Conservation (phyloP, 2,113 vertebrate species). For the Syrrhaptes paradoxus region DNA sequence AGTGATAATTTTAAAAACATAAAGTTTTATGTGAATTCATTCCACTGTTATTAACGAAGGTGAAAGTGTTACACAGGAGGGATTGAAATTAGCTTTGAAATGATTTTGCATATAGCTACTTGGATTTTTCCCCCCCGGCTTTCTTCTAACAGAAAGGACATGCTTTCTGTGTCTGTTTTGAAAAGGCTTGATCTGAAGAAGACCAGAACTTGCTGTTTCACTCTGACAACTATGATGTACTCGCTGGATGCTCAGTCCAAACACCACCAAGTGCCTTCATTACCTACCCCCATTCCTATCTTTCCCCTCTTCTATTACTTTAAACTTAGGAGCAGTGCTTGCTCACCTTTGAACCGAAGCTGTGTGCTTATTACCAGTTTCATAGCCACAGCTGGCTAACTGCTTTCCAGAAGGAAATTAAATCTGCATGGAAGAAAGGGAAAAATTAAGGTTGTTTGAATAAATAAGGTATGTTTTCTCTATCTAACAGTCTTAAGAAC, state of each 20-base stretch:
- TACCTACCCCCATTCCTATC: neutral
- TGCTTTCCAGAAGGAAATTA: slow-evolving; percentile 63
- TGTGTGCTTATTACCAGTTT: slow-evolving; percentile 32
- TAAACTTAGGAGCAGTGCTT: neutral
- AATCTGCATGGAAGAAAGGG: slow-evolving; percentile 27
- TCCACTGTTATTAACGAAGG: neutral
- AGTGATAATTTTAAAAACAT: slow-evolving; percentile 21
- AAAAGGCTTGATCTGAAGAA: neutral
- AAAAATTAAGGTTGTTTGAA: slow-evolving; percentile 7
- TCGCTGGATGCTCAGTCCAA: neutral
- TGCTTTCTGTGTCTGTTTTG: neutral
- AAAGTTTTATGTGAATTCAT: slow-evolving; percentile 9
- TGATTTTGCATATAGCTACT: neutral
- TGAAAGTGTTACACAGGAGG: neutral
- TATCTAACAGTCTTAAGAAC: neutral
- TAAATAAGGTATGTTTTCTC: slow-evolving; percentile 27
- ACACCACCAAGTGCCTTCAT: neutral
- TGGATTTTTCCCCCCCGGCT: neutral
- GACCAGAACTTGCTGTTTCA: slow-evolving; percentile 2
- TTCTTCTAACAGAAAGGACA: neutral
- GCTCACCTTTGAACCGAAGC: slow-evolving; percentile 51
- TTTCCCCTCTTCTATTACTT: slow-evolving; percentile 29
- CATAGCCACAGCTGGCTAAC: slow-evolving; percentile 39
- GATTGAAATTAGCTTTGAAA: neutral
- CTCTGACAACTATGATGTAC: neutral